Conservation (phyloP, 2,888 invertebrate genomes). For the Sphaeridia pumilis region DNA sequence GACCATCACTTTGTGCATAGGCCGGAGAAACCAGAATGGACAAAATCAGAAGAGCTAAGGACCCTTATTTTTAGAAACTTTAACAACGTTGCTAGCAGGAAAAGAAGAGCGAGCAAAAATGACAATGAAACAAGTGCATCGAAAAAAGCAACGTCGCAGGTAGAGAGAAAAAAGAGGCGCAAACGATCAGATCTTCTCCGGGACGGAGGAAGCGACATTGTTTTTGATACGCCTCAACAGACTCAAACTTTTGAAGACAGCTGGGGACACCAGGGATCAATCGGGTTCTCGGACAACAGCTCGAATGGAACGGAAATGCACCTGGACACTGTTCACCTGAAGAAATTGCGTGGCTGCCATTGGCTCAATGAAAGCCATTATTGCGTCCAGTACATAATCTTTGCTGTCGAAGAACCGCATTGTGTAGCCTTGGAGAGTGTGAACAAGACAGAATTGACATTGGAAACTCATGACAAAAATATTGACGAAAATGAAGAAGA, state of each 20-base stretch:
- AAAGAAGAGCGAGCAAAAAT: no score
- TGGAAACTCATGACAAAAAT: no score
- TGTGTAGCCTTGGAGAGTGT: background rate
- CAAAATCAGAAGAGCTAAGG: no score
- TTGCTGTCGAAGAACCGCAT: constrained; percentile 1
- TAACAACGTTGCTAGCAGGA: no score
- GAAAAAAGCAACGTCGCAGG: no score
- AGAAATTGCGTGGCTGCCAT: constrained; percentile 4
- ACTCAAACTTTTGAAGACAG: no score
- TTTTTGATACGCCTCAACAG: no score
- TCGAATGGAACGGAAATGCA: background rate
- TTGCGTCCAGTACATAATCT: constrained; percentile 5
- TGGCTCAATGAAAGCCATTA: constrained; percentile 9
- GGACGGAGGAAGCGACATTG: background rate
- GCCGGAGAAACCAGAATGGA: background rate
- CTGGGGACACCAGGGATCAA: no score
- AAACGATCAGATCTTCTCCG: background rate
- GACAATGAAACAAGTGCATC: no score
- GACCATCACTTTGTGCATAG: background rate
- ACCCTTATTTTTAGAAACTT: no score
- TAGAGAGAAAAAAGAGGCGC: background rate
- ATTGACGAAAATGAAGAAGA: constrained; percentile 4
- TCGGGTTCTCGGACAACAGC: no score
- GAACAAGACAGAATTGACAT: background rate
- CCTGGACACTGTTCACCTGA: background rate